Base-by-base conservation (phyloP, 2,797 vertebrate species). In the Tamandua tetradactyla region DNA sequence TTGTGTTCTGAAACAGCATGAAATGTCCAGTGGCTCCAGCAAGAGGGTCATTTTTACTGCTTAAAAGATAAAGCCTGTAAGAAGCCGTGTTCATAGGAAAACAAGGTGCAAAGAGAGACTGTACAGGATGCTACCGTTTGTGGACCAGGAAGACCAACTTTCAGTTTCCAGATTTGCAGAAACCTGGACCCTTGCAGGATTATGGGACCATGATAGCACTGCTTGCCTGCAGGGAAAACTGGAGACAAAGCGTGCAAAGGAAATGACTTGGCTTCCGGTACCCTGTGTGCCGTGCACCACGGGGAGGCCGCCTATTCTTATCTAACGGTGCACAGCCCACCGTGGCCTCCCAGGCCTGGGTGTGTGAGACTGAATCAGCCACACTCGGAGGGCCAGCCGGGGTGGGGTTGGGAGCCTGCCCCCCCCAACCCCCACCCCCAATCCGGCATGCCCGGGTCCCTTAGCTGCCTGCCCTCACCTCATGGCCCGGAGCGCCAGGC, bases 401-500 rank as follows among this genome's bases (percentile, higher is more conserved):
- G 10, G 52, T 2, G 5, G 40, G 44, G 35, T 44, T 86, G 59
- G 10, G 14, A 13, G 32, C 1, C 20, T 18, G 57, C 11, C 30
- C 32, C 17, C 47, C 42, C 1, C 40, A 32, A 40, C 57, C 40
- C 20, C 23, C 23, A 4, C 11, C 62, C 49, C 3, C n/a, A n/a
- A n/a, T n/a, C n/a, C n/a, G n/a, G n/a, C n/a, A 10, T 30, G 55
- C 47, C 22, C 2, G 1, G 1, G 17, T 2, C 32, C 69, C 84
- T n/a, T 49, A 20, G 74, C 61, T 6, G 6, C n/a, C 35, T 20
- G 66, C 14, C 79, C 97, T 75, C 80, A 98, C 98, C 98, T 98
- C 98, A 98, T 98, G 93, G 98, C 98, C 68, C 98, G 87, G 3
- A 98, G 96, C 0, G 98, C 98, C 0, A 98, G 96, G 68, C 97